Evolutionary conservation across 2,888 invertebrate species (phyloP), one percentile per base, ranked within the genome.

Genomic region (Polylopha cassiicola): DNA sequence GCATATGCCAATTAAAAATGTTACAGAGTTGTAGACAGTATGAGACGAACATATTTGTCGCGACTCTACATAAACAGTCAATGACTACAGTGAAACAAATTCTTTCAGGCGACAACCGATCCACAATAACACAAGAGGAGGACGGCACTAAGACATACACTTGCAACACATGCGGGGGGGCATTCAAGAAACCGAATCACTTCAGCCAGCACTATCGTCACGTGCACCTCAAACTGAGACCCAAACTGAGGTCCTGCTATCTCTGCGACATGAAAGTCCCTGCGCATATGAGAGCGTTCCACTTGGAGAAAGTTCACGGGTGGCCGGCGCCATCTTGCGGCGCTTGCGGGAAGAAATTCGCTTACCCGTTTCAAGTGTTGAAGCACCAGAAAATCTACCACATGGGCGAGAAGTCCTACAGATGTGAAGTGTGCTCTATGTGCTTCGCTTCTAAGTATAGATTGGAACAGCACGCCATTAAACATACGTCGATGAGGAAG

Each of bases 291-390:
- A 31, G 61, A 9, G 55, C 61, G 1, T 46, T 45, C 1, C 72
- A 72, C 15, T 29, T 70, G 16, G 72, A 72, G 31, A 50, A 55
- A 20, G 64, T 48, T 2, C 72, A 72, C 32, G 67, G 66, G 0
- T 44, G 68, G 2, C 62, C 62, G 1, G 53, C 61, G 0, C 72
- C 72, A 1, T 50, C 48, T 0, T 71, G 72, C 34, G 54, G 54
- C 0, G 66, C 64, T 0, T 73, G 72, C 45, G 70, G 67, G 3
- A 68, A 65, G 37, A 72, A 69, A 30, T 72, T 72, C 43, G 48
- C 61, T 0, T 69, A 48, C 34, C 66, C 64, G 0, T 49, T 50
- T 39, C 54, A 52, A 38, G 61, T 70, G 3, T 29, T 68, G 18
- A 44, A 50, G 1, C 70, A 70, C 11, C 72, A 71, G 34, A 68